Evolutionary conservation across 1,140 invertebrate genomes (phyloP).

Genomic region (Watersipora subatra): DNA sequence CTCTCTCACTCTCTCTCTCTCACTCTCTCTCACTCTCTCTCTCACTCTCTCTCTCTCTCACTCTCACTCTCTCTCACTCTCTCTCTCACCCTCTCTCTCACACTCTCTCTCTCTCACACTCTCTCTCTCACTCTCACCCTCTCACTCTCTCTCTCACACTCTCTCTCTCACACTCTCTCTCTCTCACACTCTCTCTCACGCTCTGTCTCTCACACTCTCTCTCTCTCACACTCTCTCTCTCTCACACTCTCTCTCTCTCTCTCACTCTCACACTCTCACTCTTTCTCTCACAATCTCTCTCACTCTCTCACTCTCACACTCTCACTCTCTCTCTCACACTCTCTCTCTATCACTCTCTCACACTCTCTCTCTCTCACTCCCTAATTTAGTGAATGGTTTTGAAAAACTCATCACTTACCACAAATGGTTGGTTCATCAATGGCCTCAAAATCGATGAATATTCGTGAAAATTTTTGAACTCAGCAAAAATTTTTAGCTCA

Average conservation of each 20-base stretch:
- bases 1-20: background rate
- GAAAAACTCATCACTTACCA: no score
- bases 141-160: background rate
- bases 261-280: background rate
- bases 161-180: background rate
- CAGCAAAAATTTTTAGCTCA: no score
- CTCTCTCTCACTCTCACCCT: background rate
- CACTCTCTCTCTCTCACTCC: no score
- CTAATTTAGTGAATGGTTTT: no score
- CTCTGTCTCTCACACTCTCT: conserved; percentile 7
- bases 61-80: background rate
- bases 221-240: background rate
- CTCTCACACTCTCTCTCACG: background rate
- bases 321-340: background rate
- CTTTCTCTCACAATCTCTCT: background rate
- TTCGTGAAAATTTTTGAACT: no score
- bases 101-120: background rate
- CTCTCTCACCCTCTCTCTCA: background rate
- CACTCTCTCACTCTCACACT: background rate
- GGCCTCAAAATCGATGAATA: no score
- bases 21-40: background rate
- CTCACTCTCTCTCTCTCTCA: background rate
- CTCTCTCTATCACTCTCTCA: no score
- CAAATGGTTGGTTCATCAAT: no score
- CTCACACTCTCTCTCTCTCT: conserved; percentile 6